Evolutionary conservation across 1,140 invertebrate species (phyloP).

Genomic region (Pectinophora gossypiella): DNA sequence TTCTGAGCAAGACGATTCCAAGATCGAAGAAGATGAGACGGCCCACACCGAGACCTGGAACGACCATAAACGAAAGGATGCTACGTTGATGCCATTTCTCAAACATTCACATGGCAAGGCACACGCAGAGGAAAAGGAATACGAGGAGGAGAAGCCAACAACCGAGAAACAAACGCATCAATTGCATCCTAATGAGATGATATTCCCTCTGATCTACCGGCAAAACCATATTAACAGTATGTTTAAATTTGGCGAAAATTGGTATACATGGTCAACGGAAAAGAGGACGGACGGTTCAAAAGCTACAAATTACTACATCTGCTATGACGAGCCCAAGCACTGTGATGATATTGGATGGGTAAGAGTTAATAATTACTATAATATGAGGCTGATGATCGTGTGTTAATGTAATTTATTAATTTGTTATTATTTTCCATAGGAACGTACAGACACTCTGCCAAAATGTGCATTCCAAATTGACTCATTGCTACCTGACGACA

Average conservation of each 20-base stretch:
- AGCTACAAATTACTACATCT: conserved; percentile 54
- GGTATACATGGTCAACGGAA: conserved; percentile 64
- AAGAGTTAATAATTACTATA: conserved; percentile 14
- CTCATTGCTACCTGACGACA: conserved; percentile 49
- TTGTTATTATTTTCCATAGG: conserved; percentile 27
- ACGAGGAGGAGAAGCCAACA: conserved; percentile 37
- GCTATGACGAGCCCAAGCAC: conserved; percentile 59
- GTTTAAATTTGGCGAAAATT: conserved; percentile 64
- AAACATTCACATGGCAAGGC: conserved; percentile 26
- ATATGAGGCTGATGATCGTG: neutral
- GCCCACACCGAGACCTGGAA: conserved; percentile 39
- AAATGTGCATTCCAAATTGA: conserved; percentile 64
- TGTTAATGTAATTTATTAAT: neutral
- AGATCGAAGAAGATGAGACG: conserved; percentile 45
- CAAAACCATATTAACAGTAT: conserved; percentile 60
- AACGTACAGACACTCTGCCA: conserved; percentile 44
- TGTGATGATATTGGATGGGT: conserved; percentile 66
- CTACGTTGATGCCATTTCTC: conserved; percentile 42
- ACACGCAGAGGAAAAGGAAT: conserved; percentile 27
- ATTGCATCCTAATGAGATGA: conserved; percentile 55
- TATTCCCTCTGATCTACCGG: conserved; percentile 57
- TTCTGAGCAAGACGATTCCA: conserved; percentile 54
- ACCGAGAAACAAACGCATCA: conserved; percentile 40
- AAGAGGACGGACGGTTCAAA: conserved; percentile 52
- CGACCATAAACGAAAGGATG: conserved; percentile 29